Percentiles rank a stretch among this genome's conserved stretches.
Conservation (phyloP, 2,797 vertebrate species). For the Peromyscus melanophrys region DNA sequence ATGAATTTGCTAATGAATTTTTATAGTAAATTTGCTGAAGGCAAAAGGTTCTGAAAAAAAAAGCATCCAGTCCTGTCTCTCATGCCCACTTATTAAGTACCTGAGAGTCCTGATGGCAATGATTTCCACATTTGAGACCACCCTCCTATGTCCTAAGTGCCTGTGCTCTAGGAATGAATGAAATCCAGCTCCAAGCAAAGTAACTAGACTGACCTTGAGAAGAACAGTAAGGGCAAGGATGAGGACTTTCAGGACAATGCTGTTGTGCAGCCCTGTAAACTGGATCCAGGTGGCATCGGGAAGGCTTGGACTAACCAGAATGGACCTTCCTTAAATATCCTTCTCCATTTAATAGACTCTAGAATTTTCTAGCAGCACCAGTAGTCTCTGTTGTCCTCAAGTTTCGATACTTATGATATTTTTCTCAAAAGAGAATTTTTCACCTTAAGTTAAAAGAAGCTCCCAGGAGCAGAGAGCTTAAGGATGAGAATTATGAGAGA, state of each 20-base stretch:
- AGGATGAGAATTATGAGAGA: background rate
- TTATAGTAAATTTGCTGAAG: conserved; percentile 36
- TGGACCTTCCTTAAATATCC: background rate
- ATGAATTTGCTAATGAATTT: conserved; percentile 61
- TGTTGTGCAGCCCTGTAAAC: background rate
- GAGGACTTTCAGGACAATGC: background rate
- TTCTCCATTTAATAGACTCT: background rate
- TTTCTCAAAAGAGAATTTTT: background rate
- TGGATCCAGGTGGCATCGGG: background rate
- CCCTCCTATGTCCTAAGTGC: background rate
- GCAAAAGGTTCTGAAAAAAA: background rate
- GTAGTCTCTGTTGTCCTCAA: background rate
- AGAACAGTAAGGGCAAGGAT: background rate
- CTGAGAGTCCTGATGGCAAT: background rate
- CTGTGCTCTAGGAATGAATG: background rate
- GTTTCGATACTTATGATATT: background rate
- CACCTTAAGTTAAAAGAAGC: too few relatives aligned
- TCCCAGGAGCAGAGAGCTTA: background rate
- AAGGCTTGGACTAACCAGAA: background rate
- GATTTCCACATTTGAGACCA: background rate
- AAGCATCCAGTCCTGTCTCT: background rate
- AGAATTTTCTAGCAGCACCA: background rate
- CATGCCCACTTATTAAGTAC: background rate
- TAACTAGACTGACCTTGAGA: background rate
- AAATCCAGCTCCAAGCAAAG: background rate